Base-by-base conservation (phyloP, 2,888 invertebrate species). In the Erebia ligea region DNA sequence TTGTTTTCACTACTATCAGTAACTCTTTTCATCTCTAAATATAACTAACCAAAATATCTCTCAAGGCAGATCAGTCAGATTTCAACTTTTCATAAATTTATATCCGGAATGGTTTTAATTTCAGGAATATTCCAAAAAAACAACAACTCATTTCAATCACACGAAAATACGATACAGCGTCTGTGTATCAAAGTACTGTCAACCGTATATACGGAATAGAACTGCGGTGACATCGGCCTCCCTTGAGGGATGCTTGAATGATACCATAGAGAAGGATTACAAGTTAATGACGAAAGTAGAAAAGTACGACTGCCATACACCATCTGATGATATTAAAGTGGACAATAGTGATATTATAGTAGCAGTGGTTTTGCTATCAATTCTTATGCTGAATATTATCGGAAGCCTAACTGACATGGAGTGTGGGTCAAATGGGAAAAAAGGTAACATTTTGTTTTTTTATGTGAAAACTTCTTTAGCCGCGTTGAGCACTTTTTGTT, bases 71-170 rank as follows among this genome's bases (percentile, higher is more conserved):
- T 25, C 25, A 34, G 34, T 34, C 34, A 1, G 6, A 6, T 34
- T 34, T 34, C 34, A 34, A 34, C 34, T 6, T 34, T 34, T 6
- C 5, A 34, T n/a, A 6, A 25, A 25, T 25, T 25, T 2, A 25
- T 25, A 25, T 25, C 25, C 2, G 25, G 25, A 34, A 34, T 34
- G 17, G n/a, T n/a, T 75, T 15, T 57, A 58, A n/a, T 50, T 75
- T 70, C 82, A 91, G 90, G 85, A 75, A 68, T 90, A 90, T 73
- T 90, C 91, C 58, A 84, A 81, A 1, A 76, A 86, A 68, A 82
- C 72, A 72, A 52, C 81, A n/a, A 89, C 87, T 75, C 90, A 91
- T 76, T 91, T 81, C 77, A 88, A 91, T 71, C 88, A 90, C 73
- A 84, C 88, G 34, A 82, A 86, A 81, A 81, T 91, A 75, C 87